Base-by-base conservation (phyloP, 1,140 invertebrate species). In the Lasioglossum albipes region DNA sequence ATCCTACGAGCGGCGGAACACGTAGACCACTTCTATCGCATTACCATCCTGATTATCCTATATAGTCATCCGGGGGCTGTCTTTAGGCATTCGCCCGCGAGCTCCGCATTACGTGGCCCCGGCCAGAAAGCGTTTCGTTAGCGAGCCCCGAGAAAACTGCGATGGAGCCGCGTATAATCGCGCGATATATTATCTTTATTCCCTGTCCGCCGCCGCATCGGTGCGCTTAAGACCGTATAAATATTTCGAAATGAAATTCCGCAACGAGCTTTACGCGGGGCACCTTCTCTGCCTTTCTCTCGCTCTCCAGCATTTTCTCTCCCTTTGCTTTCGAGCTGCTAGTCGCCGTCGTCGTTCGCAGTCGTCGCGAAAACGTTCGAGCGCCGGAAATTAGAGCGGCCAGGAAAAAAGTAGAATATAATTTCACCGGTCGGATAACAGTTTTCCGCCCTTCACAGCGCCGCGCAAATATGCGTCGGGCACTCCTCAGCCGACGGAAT, bases 11-110 rank as follows among this genome's bases (percentile, higher is more conserved):
- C 82, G 75, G 74, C 84, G 83, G 86, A 88, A 86, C 89, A 90
- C 88, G 89, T 89, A 89, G 78, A 84, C 82, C 81, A 82, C 79
- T 87, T 88, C 78, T 82, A 85, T 79, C 79, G 84, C 85, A 87
- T 90, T 90, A 89, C 85, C 88, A 88, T 90, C 88, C 83, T 89
- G 89, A 90, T 90, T 88, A 90, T 90, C 88, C 82, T 79, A 80
- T 81, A 84, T 42, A 27, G 80, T 76, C 79, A 80, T 86, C 79
- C 75, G 57, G 42, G 80, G 52, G 80, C 77, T 81, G 75, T 79
- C 62, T 84, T 81, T 61, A 62, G 12, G 16, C 72, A 65, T 75
- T 66, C 70, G 5, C 66, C 36, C 64, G 41, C 41, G 66, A 54
- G 45, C 61, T 42, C 31, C 68, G 64, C 74, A 74, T 79, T 79